These are phyloP conservation scores for Sebastes reedi DNA, from an alignment of 2,797 vertebrate species.

Conservation along the genomic window DNA sequence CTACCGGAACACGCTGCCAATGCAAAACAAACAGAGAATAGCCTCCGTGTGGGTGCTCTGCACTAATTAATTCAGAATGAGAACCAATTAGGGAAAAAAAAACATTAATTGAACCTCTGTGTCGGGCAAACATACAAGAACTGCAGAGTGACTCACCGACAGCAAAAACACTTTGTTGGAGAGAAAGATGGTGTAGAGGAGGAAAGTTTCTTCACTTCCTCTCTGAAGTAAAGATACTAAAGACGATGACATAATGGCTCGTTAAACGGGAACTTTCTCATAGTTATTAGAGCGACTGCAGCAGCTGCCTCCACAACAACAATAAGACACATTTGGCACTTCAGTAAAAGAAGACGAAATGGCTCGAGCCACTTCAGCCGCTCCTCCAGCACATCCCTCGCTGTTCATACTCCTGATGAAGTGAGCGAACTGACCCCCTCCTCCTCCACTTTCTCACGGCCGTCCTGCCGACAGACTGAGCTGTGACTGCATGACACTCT, in stretches of 20 bases:
- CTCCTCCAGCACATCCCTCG: not conserved
- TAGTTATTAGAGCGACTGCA: not conserved
- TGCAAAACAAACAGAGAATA: not conserved
- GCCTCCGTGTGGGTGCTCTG: not conserved
- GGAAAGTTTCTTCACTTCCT: not conserved
- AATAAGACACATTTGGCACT: not conserved
- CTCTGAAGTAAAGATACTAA: not conserved
- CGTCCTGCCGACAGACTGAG: constrained; percentile 2
- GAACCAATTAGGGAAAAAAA: not conserved
- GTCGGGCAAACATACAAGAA: not conserved
- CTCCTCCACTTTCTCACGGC: not conserved
- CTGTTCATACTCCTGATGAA: not conserved
- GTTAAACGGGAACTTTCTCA: not conserved
- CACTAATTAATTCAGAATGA: not conserved
- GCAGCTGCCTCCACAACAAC: not conserved
- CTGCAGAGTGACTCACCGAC: not conserved
- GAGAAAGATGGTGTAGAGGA: not conserved
- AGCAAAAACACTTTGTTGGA: not conserved
- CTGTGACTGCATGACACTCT: not conserved
- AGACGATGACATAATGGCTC: not conserved
- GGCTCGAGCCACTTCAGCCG: not conserved
- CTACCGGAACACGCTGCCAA: not conserved
- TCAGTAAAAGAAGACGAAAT: not conserved
- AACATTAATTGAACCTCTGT: not conserved
- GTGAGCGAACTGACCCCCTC: not conserved